Base-by-base conservation (phyloP, 1,140 invertebrate species). In the Saccostrea glomerata region DNA sequence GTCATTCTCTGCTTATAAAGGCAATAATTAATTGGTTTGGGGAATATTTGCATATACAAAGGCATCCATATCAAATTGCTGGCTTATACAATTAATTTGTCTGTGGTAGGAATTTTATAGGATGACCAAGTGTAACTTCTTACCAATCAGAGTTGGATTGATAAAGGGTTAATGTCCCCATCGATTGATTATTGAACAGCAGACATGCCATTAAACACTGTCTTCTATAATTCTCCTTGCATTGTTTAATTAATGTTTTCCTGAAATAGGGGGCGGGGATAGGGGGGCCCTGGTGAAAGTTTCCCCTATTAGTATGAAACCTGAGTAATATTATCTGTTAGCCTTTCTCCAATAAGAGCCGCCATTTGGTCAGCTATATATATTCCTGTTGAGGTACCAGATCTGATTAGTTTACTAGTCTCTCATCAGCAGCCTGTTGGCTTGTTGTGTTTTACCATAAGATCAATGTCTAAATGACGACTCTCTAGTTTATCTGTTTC, bases 21-120 rank as follows among this genome's bases (percentile, higher is more conserved):
- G 30, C 23, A 25, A 77, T 77, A 77, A 77, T 77, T 77, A 77
- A 77, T 77, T 77, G 23, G 70, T 77, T 77, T 40, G 70, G 70
- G 13, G 25, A 77, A 77, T 77, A 77, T 77, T 77, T 77, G 30
- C 70, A 36, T 77, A 13, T 36, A 77, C 70, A 77, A 77, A 13
- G 25, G 30, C 70, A 77, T 25, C 25, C 25, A 77, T 30, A 77
- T 77, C 70, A 77, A 77, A 77, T 77, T 77, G 70, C 70, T 17
- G 3, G 70, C 70, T 30, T 77, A 30, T 15, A 77, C 23, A 40
- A 77, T 77, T 77, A 30, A 77, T 77, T 25, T 9, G 15, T 23
- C 30, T 30, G 30, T 77, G 70, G 70, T 77, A 13, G 30, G 70
- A 30, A 36, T 30, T 77, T 77, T 77, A 77, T 77, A 25, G 70